Conservation (phyloP, 2,797 vertebrate genomes). For the Anguilla pacifica region DNA sequence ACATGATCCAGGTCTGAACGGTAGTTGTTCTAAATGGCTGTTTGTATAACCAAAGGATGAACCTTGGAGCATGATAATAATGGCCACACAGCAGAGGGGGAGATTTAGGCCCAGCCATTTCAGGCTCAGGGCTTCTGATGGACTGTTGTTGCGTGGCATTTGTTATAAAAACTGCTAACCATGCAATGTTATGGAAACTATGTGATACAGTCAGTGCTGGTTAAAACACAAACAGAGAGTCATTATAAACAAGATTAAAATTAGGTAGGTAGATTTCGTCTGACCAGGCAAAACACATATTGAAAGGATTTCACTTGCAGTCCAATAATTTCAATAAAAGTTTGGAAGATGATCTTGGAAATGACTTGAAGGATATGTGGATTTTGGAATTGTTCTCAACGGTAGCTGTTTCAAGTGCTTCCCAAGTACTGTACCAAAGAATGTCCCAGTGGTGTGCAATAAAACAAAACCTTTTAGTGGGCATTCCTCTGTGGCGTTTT, state of each 20-base stretch:
- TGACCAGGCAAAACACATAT: background rate
- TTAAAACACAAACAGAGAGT: background rate
- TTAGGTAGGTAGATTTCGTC: background rate
- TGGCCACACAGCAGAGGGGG: background rate
- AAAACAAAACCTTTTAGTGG: background rate
- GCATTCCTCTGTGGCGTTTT: background rate
- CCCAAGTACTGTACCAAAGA: background rate
- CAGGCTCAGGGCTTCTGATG: background rate
- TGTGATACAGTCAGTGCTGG: background rate
- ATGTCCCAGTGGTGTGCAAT: background rate
- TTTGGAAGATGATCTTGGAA: background rate
- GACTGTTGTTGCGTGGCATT: background rate
- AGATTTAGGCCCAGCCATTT: background rate
- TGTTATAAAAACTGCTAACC: background rate
- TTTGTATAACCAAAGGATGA: conserved; percentile 26
- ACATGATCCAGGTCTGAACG: conserved; percentile 50
- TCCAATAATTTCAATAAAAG: background rate
- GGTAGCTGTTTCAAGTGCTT: background rate
- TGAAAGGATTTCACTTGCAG: background rate
- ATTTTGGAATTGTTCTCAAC: background rate
- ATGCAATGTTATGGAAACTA: background rate
- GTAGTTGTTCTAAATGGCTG: conserved; percentile 57
- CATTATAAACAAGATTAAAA: no score
- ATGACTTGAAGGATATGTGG: background rate
- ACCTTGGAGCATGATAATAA: conserved; percentile 21